These are phyloP conservation scores for Melanaphis sacchari DNA, from an alignment of 1,140 invertebrate genomes.

Conservation along the genomic window DNA sequence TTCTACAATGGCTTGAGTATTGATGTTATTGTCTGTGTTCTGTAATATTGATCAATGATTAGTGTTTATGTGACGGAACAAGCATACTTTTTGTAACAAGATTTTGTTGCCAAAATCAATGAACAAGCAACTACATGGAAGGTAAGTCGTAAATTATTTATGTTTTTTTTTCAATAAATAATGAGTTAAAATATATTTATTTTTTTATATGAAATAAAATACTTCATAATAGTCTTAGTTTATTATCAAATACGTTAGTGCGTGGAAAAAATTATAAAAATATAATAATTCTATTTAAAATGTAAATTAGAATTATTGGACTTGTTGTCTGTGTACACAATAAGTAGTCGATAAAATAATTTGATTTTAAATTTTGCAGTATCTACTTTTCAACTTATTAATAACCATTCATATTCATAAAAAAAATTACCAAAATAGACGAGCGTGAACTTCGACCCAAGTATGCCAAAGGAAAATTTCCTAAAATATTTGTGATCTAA, in stretches of 20 bases:
- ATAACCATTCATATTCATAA: neutral
- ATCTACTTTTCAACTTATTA: no score
- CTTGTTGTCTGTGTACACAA: no score
- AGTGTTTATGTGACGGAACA: neutral
- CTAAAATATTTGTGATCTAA: neutral
- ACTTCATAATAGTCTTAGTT: no score
- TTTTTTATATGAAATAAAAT: no score
- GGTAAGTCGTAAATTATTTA: neutral
- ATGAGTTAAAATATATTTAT: no score
- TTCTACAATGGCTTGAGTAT: neutral
- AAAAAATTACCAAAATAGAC: neutral
- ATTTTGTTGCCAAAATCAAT: neutral
- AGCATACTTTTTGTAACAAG: neutral
- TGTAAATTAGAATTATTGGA: no score
- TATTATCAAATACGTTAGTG: no score
- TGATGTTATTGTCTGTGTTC: neutral
- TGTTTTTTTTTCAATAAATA: neutral
- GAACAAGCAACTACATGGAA: neutral
- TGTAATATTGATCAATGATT: neutral
- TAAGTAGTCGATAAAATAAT: no score
- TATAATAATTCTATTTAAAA: neutral
- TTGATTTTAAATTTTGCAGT: no score
- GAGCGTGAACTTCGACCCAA: neutral
- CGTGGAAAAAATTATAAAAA: neutral
- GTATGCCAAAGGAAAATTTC: neutral